phyloP scores from a whole-genome alignment of 2,888 invertebrate genomes.

The Toxonevra muliebris region DNA sequence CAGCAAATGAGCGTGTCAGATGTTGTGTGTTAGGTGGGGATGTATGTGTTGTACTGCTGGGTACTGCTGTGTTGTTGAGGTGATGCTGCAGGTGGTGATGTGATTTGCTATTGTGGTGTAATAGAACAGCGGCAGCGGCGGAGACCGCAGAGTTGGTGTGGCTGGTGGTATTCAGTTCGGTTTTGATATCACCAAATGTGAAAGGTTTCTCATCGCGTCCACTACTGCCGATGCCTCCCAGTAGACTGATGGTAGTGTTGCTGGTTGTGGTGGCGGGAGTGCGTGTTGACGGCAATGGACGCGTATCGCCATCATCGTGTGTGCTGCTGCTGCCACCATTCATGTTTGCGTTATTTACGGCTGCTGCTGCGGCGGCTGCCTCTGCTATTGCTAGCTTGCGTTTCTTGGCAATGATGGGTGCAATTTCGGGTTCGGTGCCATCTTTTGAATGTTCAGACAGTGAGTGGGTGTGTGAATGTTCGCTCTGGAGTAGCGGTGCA shows the following conservation, averaged over 20 bases:
- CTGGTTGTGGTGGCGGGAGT: conserved; percentile 40
- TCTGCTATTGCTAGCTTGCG: conserved; percentile 57
- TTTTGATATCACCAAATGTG: conserved; percentile 59
- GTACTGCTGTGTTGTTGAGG: conserved; percentile 29
- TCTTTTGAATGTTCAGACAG: conserved; percentile 62
- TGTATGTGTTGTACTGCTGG: conserved; percentile 43
- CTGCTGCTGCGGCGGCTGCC: conserved; percentile 37
- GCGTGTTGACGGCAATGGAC: conserved; percentile 31
- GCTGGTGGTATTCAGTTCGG: conserved; percentile 51
- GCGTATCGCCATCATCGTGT: conserved; percentile 36
- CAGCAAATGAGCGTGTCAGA: conserved; percentile 65
- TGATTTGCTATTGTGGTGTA: conserved; percentile 32
- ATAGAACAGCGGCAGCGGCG: conserved; percentile 14
- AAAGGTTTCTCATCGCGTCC: conserved; percentile 53
- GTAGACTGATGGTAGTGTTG: conserved; percentile 28
- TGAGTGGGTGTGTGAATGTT: conserved; percentile 59
- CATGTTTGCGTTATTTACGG: not conserved
- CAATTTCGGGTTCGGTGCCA: conserved; percentile 62
- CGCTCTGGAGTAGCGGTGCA: conserved; percentile 57
- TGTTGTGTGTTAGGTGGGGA: conserved; percentile 43
- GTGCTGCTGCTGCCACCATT: conserved; percentile 30
- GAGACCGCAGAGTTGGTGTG: not conserved
- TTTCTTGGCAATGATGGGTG: conserved; percentile 60
- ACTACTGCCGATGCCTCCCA: conserved; percentile 10
- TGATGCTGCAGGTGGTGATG: conserved; percentile 5